Percentiles rank a stretch among this genome's conserved stretches.
Conservation (phyloP, 1,140 invertebrate species). For the Drosophila jambulina region DNA sequence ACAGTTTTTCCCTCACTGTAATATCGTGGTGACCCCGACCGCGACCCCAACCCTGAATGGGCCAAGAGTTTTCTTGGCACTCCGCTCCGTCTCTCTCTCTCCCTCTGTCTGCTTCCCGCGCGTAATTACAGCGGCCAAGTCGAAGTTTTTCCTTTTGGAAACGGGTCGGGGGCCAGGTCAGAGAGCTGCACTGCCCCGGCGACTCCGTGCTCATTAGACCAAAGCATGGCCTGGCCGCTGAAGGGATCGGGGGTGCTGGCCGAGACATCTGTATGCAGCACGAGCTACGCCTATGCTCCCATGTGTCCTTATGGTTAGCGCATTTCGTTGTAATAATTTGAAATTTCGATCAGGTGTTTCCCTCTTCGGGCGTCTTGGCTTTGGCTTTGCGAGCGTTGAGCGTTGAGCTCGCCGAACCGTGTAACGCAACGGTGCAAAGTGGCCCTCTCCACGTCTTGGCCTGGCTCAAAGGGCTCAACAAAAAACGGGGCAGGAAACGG, state of each 20-base stretch:
- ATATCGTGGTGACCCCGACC: slow-evolving; percentile 55
- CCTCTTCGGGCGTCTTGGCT: slow-evolving; percentile 64
- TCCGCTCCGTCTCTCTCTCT: neutral
- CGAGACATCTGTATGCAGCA: slow-evolving; percentile 53
- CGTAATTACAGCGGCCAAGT: slow-evolving; percentile 73
- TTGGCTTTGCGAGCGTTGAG: slow-evolving; percentile 66
- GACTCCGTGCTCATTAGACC: slow-evolving; percentile 75
- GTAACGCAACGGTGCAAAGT: slow-evolving; percentile 54
- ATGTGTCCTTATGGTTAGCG: slow-evolving; percentile 74
- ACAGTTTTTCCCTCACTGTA: slow-evolving; percentile 10
- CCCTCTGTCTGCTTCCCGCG: slow-evolving; percentile 22
- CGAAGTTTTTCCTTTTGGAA: slow-evolving; percentile 71
- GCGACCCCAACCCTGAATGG: slow-evolving; percentile 50
- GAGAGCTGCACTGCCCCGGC: slow-evolving; percentile 17
- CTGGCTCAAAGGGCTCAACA: slow-evolving; percentile 40
- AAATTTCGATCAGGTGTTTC: slow-evolving; percentile 82
- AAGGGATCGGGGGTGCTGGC: slow-evolving; percentile 17
- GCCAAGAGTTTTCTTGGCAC: slow-evolving; percentile 65
- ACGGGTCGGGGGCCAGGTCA: slow-evolving; percentile 28
- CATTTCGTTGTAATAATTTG: slow-evolving; percentile 80
- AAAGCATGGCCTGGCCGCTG: slow-evolving; percentile 67
- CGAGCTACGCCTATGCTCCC: slow-evolving; percentile 55
- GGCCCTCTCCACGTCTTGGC: slow-evolving; percentile 7
- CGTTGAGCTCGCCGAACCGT: slow-evolving; percentile 75
- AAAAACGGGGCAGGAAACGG: slow-evolving; percentile 13